These are phyloP conservation scores for Corbicula japonica DNA, from an alignment of 2,888 invertebrate genomes.

Conservation along the genomic window DNA sequence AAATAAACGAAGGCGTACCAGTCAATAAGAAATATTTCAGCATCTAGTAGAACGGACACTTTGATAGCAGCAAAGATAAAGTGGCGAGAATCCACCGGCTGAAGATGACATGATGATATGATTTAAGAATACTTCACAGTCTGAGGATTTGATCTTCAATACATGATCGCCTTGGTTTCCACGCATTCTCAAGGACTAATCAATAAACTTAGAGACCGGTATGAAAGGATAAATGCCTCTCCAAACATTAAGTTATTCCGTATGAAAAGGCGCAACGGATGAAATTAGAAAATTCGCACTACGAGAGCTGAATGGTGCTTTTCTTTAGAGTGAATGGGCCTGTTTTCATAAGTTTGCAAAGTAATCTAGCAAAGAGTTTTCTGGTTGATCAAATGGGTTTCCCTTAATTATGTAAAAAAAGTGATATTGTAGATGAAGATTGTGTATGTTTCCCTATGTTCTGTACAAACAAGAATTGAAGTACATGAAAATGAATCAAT, in stretches of 20 bases:
- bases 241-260: slow-evolving; percentile 40
- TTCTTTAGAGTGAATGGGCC: slow-evolving; percentile 37
- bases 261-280: slow-evolving; percentile 39
- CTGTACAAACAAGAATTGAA: too few relatives aligned
- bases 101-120: slow-evolving; percentile 50
- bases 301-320: slow-evolving; percentile 26
- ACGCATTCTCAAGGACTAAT: slow-evolving; percentile 30
- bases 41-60: slow-evolving; percentile 6
- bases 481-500: too few relatives aligned
- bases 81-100: slow-evolving; percentile 38
- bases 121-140: slow-evolving; percentile 60
- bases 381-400: slow-evolving; percentile 36
- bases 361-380: slow-evolving; percentile 32
- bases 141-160: slow-evolving; percentile 59
- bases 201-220: slow-evolving; percentile 27
- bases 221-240: slow-evolving; percentile 36
- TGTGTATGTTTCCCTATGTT: too few relatives aligned
- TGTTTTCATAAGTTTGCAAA: slow-evolving; percentile 40
- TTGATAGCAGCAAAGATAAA: slow-evolving; percentile 2
- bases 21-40: too few relatives aligned
- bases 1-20: too few relatives aligned
- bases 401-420: slow-evolving; percentile 7
- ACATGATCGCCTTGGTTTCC: slow-evolving; percentile 40
- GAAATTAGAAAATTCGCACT: slow-evolving; percentile 54
- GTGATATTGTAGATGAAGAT: neutral